These are phyloP conservation scores for Blennius ocellaris DNA, from an alignment of 2,113 vertebrate species.

Conservation along the genomic window DNA sequence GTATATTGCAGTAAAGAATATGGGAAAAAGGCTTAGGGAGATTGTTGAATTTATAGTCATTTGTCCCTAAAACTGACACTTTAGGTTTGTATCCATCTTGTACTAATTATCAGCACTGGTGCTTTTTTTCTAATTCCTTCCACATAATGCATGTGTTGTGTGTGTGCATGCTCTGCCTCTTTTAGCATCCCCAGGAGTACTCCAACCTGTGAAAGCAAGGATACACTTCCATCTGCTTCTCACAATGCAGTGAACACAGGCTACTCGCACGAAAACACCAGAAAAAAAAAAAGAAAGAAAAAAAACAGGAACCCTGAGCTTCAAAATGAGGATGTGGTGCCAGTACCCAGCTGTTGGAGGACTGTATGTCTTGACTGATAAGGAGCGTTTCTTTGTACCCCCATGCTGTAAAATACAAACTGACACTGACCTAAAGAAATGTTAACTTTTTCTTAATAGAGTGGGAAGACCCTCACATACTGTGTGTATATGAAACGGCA, in stretches of 20 bases:
- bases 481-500: not conserved
- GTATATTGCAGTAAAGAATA: not conserved
- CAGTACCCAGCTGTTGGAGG: not conserved
- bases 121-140: not conserved
- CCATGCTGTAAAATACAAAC: not conserved
- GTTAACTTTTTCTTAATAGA: not conserved
- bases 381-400: not conserved
- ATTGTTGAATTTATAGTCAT: constrained; percentile 3
- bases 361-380: not conserved
- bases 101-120: constrained; percentile 1
- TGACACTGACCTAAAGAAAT: not conserved
- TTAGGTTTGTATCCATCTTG: constrained; percentile 7
- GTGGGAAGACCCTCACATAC: not conserved
- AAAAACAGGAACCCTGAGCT: too few species aligned
- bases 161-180: not conserved
- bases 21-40: not conserved
- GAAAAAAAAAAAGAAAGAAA: not conserved
- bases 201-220: constrained; percentile 6
- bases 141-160: constrained; percentile 14
- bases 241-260: not conserved
- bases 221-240: constrained; percentile 35
- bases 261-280: constrained; percentile 4
- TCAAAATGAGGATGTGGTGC: not conserved
- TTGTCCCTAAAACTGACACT: constrained; percentile 15
- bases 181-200: constrained; percentile 24